These are phyloP conservation scores for Luperina nickerlii DNA, from an alignment of 2,888 invertebrate species.

Conservation along the genomic window DNA sequence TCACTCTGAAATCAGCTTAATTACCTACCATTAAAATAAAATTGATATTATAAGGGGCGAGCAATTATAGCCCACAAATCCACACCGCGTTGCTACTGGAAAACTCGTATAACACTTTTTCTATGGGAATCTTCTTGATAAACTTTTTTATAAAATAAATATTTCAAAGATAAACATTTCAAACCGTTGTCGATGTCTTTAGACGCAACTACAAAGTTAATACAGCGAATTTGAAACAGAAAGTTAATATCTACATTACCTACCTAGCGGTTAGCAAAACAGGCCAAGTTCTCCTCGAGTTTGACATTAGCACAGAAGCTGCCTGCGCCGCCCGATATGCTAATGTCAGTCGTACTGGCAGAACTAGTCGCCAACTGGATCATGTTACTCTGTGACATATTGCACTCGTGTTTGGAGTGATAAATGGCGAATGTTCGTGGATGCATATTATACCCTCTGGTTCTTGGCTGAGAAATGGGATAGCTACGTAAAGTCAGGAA, in stretches of 20 bases:
- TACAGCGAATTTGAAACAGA: constrained; percentile 24
- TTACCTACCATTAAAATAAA: too few species aligned
- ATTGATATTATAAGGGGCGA: background rate
- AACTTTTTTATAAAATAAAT: too few species aligned
- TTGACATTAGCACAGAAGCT: constrained; percentile 48
- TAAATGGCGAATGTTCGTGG: constrained; percentile 23
- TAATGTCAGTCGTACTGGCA: constrained; percentile 45
- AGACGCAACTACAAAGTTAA: background rate
- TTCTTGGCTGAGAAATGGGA: constrained; percentile 7
- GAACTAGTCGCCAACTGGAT: constrained; percentile 50
- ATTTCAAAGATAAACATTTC: background rate
- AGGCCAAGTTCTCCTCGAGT: constrained; percentile 47
- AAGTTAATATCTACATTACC: constrained; percentile 21
- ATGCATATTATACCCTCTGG: background rate
- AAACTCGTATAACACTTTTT: too few species aligned
- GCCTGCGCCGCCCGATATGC: constrained; percentile 61
- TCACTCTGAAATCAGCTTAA: too few species aligned
- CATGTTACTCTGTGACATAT: constrained; percentile 49
- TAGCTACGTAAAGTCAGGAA: background rate
- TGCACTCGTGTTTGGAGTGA: constrained; percentile 29
- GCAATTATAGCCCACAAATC: background rate
- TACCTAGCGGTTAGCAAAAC: constrained; percentile 9
- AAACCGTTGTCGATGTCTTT: background rate
- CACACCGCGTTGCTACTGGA: too few species aligned
- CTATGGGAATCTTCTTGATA: too few species aligned